These are phyloP conservation scores for Parapristionchus giblindavisi DNA, from an alignment of 2,888 invertebrate species.

Conservation along the genomic window DNA sequence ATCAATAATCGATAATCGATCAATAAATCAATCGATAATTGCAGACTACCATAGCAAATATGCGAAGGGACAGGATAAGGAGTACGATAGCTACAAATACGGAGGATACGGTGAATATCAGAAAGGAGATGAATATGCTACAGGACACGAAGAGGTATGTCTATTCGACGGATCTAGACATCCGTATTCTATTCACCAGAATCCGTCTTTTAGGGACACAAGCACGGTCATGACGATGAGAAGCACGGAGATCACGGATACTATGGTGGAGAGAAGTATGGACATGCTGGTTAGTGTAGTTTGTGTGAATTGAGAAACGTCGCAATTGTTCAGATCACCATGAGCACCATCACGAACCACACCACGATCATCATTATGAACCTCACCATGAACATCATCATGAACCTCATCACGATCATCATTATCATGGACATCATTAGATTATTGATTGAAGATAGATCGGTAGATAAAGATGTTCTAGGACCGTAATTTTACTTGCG, in stretches of 20 bases:
- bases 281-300: constrained; percentile 20
- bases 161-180: background rate
- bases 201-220: no score
- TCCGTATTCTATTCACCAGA: background rate
- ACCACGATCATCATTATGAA: constrained; percentile 30
- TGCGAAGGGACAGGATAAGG: constrained; percentile 30
- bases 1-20: no score
- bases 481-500: no score
- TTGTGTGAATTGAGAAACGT: constrained; percentile 24
- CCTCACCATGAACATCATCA: constrained; percentile 11
- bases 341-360: constrained; percentile 21
- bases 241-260: constrained; percentile 15
- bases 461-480: no score
- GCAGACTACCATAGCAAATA: constrained; percentile 32
- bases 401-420: constrained; percentile 25
- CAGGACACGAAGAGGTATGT: constrained; percentile 32
- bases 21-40: constrained; percentile 15
- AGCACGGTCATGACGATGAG: constrained; percentile 20
- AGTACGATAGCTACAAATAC: constrained; percentile 35
- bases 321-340: constrained; percentile 26
- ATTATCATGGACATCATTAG: no score
- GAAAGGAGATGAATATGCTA: constrained; percentile 37
- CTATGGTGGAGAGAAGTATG: constrained; percentile 23
- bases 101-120: constrained; percentile 33
- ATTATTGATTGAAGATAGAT: no score